Base-by-base conservation (phyloP, 2,888 invertebrate genomes). In the Ariolimax columbianus region DNA sequence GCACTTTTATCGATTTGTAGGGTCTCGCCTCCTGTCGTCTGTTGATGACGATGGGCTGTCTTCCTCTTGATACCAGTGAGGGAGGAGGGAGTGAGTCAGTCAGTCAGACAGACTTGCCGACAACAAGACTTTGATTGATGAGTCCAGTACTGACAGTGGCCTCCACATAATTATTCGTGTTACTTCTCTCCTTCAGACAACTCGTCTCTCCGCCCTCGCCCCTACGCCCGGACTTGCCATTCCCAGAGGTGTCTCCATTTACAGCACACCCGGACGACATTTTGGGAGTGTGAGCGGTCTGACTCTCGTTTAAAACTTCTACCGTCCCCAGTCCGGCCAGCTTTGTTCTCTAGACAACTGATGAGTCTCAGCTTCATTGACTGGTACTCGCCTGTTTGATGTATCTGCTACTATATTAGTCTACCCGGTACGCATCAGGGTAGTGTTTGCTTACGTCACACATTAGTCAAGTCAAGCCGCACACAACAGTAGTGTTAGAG, bases 61-160 rank as follows among this genome's bases (percentile, higher is more conserved):
- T 75, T 72, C 23, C 23, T 23, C 9, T 33, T 43, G 14, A 55
- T 23, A 7, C 19, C 23, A 23, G 55, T 55, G 7, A 33, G 30
- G 33, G 17, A 51, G 47, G 43, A 43, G 40, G 78, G 78, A 36
- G 23, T 63, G 47, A 23, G 55, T 11, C 17, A 47, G 68, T 4
- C 14, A 36, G 68, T 9, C n/a, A 82, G 51, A 82, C 81, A 70
- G 72, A 72, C 81, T 82, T 38, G 55, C 81, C 70, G 81, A 82
- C 81, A 82, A 66, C 72, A 51, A 43, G 55, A 70, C 72, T n/a
- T 72, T 82, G 81, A 82, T 73, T 82, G 81, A 82, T 82, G 72
- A 70, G 36, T 72, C 55, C 26, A 40, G 72, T 55, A 82, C 81
- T 82, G 81, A 82, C 81, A 82, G 81, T 38, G 14, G 19, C 81